Evolutionary conservation across 92 coral and sea anemone genomes (phyloP), one percentile per base, ranked within the genome.

Genomic region (Porites divaricata): DNA sequence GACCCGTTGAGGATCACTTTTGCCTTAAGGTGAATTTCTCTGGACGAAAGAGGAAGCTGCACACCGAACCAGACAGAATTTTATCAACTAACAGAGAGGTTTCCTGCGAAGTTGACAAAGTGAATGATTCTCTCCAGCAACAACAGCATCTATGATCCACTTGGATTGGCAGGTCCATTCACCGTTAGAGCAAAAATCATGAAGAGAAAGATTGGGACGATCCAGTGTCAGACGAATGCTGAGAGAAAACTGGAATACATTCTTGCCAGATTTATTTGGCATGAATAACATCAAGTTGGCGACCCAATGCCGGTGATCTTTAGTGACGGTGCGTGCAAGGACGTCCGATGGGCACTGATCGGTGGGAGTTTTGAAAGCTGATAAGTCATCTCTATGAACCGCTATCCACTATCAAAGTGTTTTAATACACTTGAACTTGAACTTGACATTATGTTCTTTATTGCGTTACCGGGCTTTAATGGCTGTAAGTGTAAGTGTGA

Each of bases 191-290:
- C 87, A 8, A 80, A 85, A 57, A 84, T 88, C 17, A 70, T 80
- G 87, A 88, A 85, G 89, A 84, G 88, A 65, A 25, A 77, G 69
- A 62, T 61, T 88, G 89, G 91, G 89, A 88, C 64, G 90, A 88
- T 41, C 89, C 84, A 15, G 68, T 88, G 8, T 89, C 88, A 0
- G 92, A 72, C 58, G 58, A 12, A 74, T 69, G 12, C 72, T n/a
- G n/a, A 62, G 66, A 17, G 17, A 22, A 51, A 63, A 75, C 1
- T 87, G 90, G 90, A 8, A 80, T 13, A 15, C 48, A 50, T 53
- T 79, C 24, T 86, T 74, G 53, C 45, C 23, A 21, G 77, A 80
- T n/a, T 23, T 87, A 59, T 75, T 74, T 19, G 24, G 52, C 1
- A 41, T 87, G 69, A 85, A 80, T 9, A 71, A 80, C 6, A 13